Percentiles rank a stretch among this genome's conserved stretches.
These are phyloP conservation scores for Xerus inauris DNA, from an alignment of 2,113 vertebrate genomes.

Conservation along the genomic window DNA sequence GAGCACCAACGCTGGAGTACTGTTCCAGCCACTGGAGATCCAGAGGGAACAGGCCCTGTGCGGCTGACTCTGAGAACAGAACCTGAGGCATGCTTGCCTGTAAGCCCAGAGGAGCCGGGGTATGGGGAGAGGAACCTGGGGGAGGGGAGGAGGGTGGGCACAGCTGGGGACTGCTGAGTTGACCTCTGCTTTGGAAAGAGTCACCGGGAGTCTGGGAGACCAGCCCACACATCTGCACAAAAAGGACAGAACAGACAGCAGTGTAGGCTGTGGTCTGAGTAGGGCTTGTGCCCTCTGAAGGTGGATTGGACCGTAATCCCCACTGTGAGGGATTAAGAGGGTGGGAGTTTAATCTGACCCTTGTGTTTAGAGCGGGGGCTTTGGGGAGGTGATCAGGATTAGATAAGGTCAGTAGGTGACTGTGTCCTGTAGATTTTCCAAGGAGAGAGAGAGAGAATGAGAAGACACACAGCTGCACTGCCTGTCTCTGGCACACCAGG, in stretches of 20 bases:
- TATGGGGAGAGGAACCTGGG: neutral
- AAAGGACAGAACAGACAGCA: neutral
- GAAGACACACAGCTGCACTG: neutral
- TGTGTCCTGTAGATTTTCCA: too few relatives aligned
- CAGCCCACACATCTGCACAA: neutral
- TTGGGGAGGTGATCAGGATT: too few relatives aligned
- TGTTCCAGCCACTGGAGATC: neutral
- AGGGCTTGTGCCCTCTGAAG: rapidly evolving
- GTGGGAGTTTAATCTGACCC: neutral
- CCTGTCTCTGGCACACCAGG: neutral
- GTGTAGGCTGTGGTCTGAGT: too few relatives aligned
- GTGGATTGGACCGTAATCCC: neutral
- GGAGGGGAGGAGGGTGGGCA: rapidly evolving
- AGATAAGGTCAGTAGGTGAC: neutral
- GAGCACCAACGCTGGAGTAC: rapidly evolving
- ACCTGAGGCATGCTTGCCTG: too few relatives aligned
- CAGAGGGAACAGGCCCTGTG: neutral
- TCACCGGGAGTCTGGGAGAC: neutral
- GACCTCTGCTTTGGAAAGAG: too few relatives aligned
- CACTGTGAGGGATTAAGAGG: neutral
- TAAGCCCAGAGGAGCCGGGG: neutral
- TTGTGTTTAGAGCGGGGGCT: too few relatives aligned
- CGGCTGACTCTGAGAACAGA: neutral
- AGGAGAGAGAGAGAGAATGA: too few relatives aligned
- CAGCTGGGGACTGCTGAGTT: rapidly evolving